Base-by-base conservation (phyloP, 1,140 invertebrate genomes). In the Dufourea novaeangliae region DNA sequence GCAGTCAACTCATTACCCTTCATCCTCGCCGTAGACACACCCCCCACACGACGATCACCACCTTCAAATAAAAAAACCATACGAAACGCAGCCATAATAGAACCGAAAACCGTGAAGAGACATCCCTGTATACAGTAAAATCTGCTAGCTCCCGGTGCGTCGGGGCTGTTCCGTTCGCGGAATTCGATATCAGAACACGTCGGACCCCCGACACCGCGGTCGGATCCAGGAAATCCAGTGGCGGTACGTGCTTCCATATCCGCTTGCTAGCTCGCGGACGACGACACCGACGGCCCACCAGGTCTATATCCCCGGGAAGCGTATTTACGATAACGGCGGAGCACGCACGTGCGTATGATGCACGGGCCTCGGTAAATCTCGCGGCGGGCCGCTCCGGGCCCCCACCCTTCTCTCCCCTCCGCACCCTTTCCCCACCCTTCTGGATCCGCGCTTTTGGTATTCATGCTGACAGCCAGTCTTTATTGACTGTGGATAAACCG, bases 401-500 rank as follows among this genome's bases (percentile, higher is more conserved):
- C 29, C 50, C 52, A 27, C 56, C 61, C 17, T 57, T 22, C 12
- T 39, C 17, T 5, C 14, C 50, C 72, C 27, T 29, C 29, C 56
- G 4, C 29, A 20, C 11, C 56, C 17, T 2, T 12, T 6, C 17
- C 0, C 44, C n/a, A 50, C n/a, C 20, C 56, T 8, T 5, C 12
- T 29, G 69, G 37, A 62, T 67, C 63, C 59, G 46, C 77, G 86
- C 72, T 87, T 82, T 90, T 87, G 88, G 86, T 90, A 90, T 90
- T 90, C 89, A 87, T 85, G 89, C 88, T 87, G 90, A 90, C 89
- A 89, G 85, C 79, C 87, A 85, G 86, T 80, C 87, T 89, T 90
- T 89, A 90, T 91, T 90, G 90, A 90, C 89, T 90, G 84, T 86
- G 86, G 84, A 88, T 90, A 90, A 87, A 88, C 88, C 82, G 78